Evolutionary conservation across 2,797 vertebrate genomes (phyloP).

Genomic region (Darevskia mixta): DNA sequence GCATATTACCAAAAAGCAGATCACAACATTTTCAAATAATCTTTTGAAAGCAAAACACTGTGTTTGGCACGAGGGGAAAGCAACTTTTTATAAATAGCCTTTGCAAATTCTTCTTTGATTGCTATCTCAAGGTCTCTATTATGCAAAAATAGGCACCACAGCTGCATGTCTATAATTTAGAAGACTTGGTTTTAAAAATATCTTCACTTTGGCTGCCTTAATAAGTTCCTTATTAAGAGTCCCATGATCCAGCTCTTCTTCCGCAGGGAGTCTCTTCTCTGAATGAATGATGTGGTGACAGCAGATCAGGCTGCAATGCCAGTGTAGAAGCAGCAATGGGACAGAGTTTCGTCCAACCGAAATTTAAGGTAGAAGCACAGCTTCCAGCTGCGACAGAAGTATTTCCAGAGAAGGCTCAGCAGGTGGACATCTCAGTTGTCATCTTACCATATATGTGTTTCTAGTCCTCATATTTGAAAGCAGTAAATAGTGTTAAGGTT

Average conservation of each 20-base stretch:
- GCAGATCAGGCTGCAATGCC: background rate
- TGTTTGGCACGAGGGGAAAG: background rate
- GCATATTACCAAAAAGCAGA: background rate
- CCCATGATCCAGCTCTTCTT: slow-evolving; percentile 32
- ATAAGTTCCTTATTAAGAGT: slow-evolving; percentile 36
- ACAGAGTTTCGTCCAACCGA: no score
- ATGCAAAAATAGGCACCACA: slow-evolving; percentile 31
- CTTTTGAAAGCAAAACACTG: background rate
- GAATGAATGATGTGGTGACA: background rate
- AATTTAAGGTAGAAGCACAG: background rate
- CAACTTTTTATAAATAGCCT: slow-evolving; percentile 34
- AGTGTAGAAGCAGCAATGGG: background rate
- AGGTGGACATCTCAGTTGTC: background rate
- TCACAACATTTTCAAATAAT: slow-evolving; percentile 7
- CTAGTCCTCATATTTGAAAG: background rate
- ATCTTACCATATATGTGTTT: background rate
- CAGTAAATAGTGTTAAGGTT: background rate
- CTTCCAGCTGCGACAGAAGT: background rate
- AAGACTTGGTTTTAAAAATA: slow-evolving; percentile 37
- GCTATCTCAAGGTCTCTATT: slow-evolving; percentile 47
- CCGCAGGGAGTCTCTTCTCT: slow-evolving; percentile 15
- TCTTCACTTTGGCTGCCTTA: slow-evolving; percentile 34
- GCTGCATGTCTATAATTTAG: slow-evolving; percentile 4
- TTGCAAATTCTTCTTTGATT: slow-evolving; percentile 31
- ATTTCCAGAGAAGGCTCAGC: background rate